phyloP scores from a whole-genome alignment of 2,888 invertebrate species.

The Drosophila colorata region DNA sequence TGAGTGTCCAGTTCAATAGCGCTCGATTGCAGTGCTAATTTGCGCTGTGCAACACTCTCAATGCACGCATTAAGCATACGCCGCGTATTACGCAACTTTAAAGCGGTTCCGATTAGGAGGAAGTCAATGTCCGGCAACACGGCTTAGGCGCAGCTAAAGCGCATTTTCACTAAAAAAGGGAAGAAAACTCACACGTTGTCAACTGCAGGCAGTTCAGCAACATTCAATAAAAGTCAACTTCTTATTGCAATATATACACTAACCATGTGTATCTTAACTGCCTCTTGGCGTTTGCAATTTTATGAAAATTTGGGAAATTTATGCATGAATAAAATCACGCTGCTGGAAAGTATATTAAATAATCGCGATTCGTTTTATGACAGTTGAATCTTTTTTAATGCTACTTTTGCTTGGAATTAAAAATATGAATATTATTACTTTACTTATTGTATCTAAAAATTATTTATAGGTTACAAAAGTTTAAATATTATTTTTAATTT shows the following conservation, averaged over 20 bases:
- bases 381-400: too few species aligned
- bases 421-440: too few species aligned
- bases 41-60: conserved; percentile 5
- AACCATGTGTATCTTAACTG: background rate
- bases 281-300: background rate
- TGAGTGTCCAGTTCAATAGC: conserved; percentile 50
- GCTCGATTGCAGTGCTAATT: conserved; percentile 70
- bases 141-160: conserved; percentile 32
- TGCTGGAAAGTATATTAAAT: too few species aligned
- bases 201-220: conserved; percentile 30
- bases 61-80: conserved; percentile 41
- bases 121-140: conserved; percentile 30
- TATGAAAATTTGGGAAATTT: too few species aligned
- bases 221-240: conserved; percentile 22
- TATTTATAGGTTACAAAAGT: too few species aligned
- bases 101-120: conserved; percentile 10
- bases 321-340: too few species aligned
- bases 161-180: conserved; percentile 13
- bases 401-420: too few species aligned
- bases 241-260: conserved; percentile 30
- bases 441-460: too few species aligned
- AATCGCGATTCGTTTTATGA: too few species aligned
- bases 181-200: conserved; percentile 29
- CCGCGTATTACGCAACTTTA: conserved; percentile 25
- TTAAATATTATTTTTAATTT: too few species aligned